phyloP scores from a whole-genome alignment of 2,113 vertebrate genomes.

The Eubucco bourcierii region DNA sequence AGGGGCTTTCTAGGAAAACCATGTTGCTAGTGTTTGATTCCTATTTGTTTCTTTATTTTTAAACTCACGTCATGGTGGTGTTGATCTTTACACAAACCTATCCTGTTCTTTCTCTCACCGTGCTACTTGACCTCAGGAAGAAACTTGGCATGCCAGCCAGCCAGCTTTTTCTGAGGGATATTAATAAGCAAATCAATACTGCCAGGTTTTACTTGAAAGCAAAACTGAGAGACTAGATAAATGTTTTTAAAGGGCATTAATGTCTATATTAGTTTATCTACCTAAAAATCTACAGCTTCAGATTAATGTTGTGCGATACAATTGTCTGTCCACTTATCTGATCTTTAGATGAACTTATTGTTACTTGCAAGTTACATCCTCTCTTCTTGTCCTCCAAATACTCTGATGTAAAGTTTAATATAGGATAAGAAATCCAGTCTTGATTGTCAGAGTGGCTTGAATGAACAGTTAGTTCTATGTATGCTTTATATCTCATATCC shows the following conservation, averaged over 20 bases:
- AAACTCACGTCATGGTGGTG: background rate
- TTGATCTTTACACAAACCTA: constrained; percentile 11
- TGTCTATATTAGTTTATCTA: background rate
- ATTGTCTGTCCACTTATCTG: background rate
- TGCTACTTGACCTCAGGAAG: background rate
- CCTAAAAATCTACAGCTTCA: background rate
- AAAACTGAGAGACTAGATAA: background rate
- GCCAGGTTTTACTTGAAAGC: background rate
- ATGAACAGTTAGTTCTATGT: background rate
- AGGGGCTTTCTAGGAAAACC: constrained; percentile 67
- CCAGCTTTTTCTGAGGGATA: background rate
- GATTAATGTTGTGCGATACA: background rate
- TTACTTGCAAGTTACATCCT: background rate
- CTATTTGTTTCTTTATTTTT: background rate
- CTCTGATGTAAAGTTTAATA: background rate
- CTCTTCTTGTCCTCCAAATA: background rate
- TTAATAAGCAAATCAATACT: background rate
- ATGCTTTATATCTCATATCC: background rate
- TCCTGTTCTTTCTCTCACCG: background rate
- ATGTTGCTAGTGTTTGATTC: background rate
- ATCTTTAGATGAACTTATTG: background rate
- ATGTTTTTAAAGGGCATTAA: background rate
- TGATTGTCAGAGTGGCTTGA: background rate
- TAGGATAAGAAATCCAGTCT: background rate
- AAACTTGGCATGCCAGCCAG: background rate